These are phyloP conservation scores for Thrips palmi DNA, from an alignment of 1,140 invertebrate species.

Conservation along the genomic window DNA sequence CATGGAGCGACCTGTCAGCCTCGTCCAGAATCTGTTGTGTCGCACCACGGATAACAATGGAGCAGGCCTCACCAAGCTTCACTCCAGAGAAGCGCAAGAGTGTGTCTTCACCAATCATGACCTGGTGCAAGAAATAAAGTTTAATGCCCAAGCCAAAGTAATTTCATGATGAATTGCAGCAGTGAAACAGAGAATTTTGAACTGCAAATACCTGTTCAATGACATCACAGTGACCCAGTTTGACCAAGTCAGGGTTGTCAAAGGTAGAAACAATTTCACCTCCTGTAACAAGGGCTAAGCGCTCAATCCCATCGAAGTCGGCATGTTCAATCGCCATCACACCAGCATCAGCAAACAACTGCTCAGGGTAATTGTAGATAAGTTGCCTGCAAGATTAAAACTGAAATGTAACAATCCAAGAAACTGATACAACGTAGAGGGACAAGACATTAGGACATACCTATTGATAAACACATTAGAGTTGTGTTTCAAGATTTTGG, in stretches of 20 bases:
- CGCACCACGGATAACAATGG: slow-evolving; percentile 91
- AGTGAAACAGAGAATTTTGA: background rate
- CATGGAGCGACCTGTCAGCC: slow-evolving; percentile 93
- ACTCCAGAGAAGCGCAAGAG: slow-evolving; percentile 92
- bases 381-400: slow-evolving; percentile 50
- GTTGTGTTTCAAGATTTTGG: slow-evolving; percentile 89
- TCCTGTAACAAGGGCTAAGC: slow-evolving; percentile 89
- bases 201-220: slow-evolving; percentile 66
- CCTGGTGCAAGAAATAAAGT: slow-evolving; percentile 21
- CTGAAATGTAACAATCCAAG: slow-evolving; percentile 1
- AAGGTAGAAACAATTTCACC: slow-evolving; percentile 99
- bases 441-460: slow-evolving; percentile 22
- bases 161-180: background rate
- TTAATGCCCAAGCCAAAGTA: no score
- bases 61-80: slow-evolving; percentile 88
- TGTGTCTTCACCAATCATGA: slow-evolving; percentile 97
- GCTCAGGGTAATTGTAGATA: slow-evolving; percentile 99
- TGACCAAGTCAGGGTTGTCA: slow-evolving; percentile 79
- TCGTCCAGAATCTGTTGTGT: slow-evolving; percentile 99
- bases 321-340: slow-evolving; percentile 99
- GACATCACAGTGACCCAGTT: slow-evolving; percentile 82
- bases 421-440: background rate
- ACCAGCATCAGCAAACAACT: slow-evolving; percentile 94
- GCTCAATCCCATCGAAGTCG: slow-evolving; percentile 98
- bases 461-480: slow-evolving; percentile 98